Evolutionary conservation across 2,888 invertebrate genomes (phyloP).

Genomic region (Seira musarum): DNA sequence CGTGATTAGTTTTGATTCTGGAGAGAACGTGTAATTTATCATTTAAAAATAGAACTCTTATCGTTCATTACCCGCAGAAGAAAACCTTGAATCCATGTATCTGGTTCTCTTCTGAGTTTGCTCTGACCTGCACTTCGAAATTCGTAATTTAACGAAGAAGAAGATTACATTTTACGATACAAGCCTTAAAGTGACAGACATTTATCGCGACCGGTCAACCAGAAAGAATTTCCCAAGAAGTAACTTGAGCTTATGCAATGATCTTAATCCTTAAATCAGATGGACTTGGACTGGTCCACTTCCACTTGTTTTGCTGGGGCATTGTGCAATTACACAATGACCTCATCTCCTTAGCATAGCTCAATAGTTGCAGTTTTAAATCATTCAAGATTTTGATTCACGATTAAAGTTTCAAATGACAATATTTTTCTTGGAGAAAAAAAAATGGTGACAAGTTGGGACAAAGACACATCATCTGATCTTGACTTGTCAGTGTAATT

Average conservation of each 20-base stretch:
- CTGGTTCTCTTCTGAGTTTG: background rate
- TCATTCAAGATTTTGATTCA: constrained; percentile 9
- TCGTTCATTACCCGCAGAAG: background rate
- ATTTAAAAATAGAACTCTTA: constrained; percentile 7
- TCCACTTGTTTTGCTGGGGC: background rate
- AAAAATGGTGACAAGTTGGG: constrained; percentile 5
- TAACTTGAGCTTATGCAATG: constrained; percentile 3
- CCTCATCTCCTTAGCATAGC: background rate
- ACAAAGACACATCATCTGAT: no score
- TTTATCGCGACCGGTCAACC: background rate
- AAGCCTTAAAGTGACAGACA: constrained; percentile 4
- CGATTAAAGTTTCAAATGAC: background rate
- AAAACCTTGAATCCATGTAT: no score
- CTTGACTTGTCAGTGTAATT: background rate
- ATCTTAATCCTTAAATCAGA: background rate
- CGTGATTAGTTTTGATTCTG: constrained; percentile 3
- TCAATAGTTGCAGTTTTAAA: background rate
- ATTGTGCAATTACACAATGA: constrained; percentile 1
- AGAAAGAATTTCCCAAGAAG: background rate
- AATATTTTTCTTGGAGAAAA: background rate
- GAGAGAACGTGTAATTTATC: background rate
- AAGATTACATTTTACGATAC: constrained; percentile 3
- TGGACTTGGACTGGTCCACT: background rate
- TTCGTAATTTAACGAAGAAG: background rate
- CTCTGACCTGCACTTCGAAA: background rate